Evolutionary conservation across 1,140 invertebrate species (phyloP), one percentile per base, ranked within the genome.

Genomic region (Acyrthosiphon pisum): DNA sequence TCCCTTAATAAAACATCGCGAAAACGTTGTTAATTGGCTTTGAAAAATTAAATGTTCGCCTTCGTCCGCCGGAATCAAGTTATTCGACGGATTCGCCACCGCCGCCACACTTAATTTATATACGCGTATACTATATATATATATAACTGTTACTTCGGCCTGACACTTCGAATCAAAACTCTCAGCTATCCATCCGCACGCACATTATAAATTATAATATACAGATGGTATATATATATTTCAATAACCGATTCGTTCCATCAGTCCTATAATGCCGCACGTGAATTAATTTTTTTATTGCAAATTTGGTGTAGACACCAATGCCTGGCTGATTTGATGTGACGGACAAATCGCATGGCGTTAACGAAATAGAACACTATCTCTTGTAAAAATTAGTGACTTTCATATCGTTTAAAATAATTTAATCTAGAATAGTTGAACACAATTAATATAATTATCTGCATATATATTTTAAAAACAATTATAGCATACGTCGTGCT

Each of bases 21-120:
- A 83, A 83, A 92, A 81, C 91, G 50, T 53, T 93, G 81, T 86
- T 93, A 93, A 86, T 86, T 93, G 76, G 81, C n/a, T 56, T 93
- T 53, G 91, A 93, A 93, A 83, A 93, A 93, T 93, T 92, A 84
- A 92, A 84, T 41, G 91, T n/a, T 53, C 90, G 30, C 7, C 68
- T 44, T 76, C 30, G 90, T 56, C 50, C 22, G 50, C 50, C 9
- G 87, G 48, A 89, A 89, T 89, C 46, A 37, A 53, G 48, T 89
- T 89, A 76, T 76, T 76, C 60, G 60, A 76, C n/a, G 60, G n/a
- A 76, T 76, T 76, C 60, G 60, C 60, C 60, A 76, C 60, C n/a
- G 60, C 60, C 60, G 30, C n/a, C 60, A n/a, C 60, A 76, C 60
- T 76, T 76, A 76, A 76, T 76, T 76, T 76, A 35, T 76, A 76